Conservation (phyloP, 1,140 invertebrate genomes). For the Temnothorax longispinosus region DNA sequence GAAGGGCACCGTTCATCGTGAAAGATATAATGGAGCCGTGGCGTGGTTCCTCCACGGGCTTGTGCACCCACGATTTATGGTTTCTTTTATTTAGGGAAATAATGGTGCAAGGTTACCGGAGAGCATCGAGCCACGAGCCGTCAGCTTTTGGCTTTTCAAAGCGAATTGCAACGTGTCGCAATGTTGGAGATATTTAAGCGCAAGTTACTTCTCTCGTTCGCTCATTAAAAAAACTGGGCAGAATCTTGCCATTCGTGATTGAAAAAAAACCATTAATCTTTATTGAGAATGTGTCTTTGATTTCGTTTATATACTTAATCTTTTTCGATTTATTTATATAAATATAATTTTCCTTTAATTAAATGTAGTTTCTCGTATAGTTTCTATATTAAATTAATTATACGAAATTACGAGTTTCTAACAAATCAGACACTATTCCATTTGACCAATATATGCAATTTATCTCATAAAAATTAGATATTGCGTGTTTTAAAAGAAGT, state of each 20-base stretch:
- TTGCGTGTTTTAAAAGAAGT: not conserved
- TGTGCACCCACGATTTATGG: conserved; percentile 79
- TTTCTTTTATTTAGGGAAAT: conserved; percentile 82
- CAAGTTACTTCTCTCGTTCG: conserved; percentile 21
- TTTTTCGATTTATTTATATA: not conserved
- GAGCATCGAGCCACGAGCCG: conserved; percentile 60
- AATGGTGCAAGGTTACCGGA: conserved; percentile 69
- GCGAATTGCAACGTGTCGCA: conserved; percentile 38
- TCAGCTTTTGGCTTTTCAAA: conserved; percentile 45
- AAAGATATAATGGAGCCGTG: conserved; percentile 79
- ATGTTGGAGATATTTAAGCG: not conserved
- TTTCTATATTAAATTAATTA: not conserved
- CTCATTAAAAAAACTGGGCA: not conserved
- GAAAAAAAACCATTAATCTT: not conserved
- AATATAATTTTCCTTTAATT: not conserved
- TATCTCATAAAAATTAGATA: not conserved
- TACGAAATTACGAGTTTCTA: not conserved
- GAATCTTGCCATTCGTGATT: not conserved
- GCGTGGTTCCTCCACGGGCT: conserved; percentile 70
- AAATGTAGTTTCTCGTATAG: not conserved
- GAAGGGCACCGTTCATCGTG: conserved; percentile 80
- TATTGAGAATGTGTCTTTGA: not conserved
- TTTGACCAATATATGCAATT: not conserved
- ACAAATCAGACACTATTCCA: not conserved
- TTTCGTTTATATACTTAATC: not conserved